Conservation (phyloP, 2,888 invertebrate genomes). For the Fissipunctia ypsillon region DNA sequence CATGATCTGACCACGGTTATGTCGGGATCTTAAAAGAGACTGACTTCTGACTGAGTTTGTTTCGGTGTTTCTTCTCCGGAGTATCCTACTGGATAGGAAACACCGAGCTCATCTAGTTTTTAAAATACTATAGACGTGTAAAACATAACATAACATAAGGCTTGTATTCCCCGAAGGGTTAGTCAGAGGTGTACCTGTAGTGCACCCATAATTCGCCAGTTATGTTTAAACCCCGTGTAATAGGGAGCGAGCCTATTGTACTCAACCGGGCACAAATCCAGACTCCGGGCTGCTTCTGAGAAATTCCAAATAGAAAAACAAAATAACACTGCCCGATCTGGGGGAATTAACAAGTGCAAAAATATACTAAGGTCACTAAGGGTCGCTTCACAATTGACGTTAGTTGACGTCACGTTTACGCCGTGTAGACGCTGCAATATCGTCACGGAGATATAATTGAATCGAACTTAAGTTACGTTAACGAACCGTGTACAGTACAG, state of each 20-base stretch:
- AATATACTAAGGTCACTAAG: too few species aligned
- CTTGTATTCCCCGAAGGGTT: background rate
- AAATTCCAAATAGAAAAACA: background rate
- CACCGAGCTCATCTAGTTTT: background rate
- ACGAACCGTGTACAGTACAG: too few species aligned
- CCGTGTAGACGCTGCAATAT: too few species aligned
- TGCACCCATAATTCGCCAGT: background rate
- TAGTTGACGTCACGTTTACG: too few species aligned
- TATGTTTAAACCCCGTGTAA: background rate
- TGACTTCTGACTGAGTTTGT: background rate
- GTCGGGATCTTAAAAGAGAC: background rate
- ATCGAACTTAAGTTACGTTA: too few species aligned
- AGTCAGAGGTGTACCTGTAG: background rate
- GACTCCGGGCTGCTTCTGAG: background rate
- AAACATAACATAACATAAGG: background rate
- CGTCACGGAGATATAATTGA: too few species aligned
- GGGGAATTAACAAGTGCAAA: too few species aligned
- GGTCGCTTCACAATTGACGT: too few species aligned
- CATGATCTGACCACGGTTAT: background rate
- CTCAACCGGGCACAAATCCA: background rate
- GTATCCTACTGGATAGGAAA: background rate
- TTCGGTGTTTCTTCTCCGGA: background rate
- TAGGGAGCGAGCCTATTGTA: background rate
- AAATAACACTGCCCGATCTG: background rate
- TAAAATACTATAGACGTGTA: background rate